Percentiles rank a stretch among this genome's conserved stretches.
phyloP scores from a whole-genome alignment of 2,888 invertebrate genomes.

The Hirtodrosophila alboralis region DNA sequence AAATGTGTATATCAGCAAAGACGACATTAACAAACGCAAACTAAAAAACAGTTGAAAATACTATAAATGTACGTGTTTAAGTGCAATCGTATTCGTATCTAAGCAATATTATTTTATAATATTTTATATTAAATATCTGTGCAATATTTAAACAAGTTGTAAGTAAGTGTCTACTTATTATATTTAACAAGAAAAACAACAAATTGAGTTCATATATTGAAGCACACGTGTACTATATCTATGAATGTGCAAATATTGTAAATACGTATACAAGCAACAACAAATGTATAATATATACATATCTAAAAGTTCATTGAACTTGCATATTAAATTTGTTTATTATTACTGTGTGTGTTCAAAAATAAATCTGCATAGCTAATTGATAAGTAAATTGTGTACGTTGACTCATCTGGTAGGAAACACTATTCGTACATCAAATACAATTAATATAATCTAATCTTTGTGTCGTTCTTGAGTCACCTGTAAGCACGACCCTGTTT shows the following conservation, averaged over 20 bases:
- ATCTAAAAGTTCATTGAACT: conserved; percentile 31
- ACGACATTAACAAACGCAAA: no score
- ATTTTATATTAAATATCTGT: conserved; percentile 1
- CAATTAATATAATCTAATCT: not conserved
- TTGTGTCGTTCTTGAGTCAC: conserved; percentile 5
- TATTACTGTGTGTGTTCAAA: no score
- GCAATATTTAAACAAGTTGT: not conserved
- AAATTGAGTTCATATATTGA: not conserved
- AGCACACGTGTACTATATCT: not conserved
- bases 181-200: not conserved
- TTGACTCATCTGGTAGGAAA: no score
- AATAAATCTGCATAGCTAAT: no score
- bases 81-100: not conserved
- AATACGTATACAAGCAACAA: no score
- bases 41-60: no score
- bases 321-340: not conserved
- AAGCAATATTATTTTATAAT: conserved; percentile 4
- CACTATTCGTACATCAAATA: no score
- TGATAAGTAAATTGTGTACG: no score
- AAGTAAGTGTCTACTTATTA: conserved; percentile 1
- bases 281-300: no score
- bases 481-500: not conserved
- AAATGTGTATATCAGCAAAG: no score
- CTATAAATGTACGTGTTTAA: not conserved
- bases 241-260: not conserved